Evolutionary conservation across 2,888 invertebrate genomes (phyloP), one percentile per base, ranked within the genome.

Genomic region (Cheilosia grossa): DNA sequence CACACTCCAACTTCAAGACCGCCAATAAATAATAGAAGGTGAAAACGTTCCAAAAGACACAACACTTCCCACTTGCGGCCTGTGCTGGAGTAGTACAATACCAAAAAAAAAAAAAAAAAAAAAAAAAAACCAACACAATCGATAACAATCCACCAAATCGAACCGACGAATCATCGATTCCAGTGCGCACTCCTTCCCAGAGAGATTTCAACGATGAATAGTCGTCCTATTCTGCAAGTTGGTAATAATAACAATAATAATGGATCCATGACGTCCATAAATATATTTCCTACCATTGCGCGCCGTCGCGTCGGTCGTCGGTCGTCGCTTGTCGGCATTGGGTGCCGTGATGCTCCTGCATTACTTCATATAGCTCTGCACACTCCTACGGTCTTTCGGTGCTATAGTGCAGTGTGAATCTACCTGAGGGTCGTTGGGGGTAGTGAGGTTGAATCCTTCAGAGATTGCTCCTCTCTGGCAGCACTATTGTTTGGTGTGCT

Each of bases 211-310:
- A 59, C 83, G 59, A 80, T 83, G 74, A 80, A 83, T 83, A 80
- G 79, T 83, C 73, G 27, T 61, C 83, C 69, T 69, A 49, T 80
- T 74, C 80, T 44, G 64, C 80, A 70, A 80, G 69, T 74, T 70
- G 80, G 74, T 61, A 83, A 83, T 83, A 83, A 83, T 85, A 81
- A 80, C 79, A 80, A 85, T 85, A 85, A 85, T 85, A 85, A 85
- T 85, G 81, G 85, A 81, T 75, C 56, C 73, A 72, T 85, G 83
- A 77, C 81, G 72, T 85, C 81, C 85, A 85, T 85, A 85, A 85
- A 85, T 85, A 85, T 81, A 64, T 80, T 75, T 33, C 42, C 40
- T 64, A 49, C 37, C 53, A 49, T 70, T 13, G 37, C 44, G 13
- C 58, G n/a, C 42, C 37, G 69, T 44, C 19, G 69, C 37, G 24